Conservation (phyloP, 1,140 invertebrate species). For the Propsilocerus akamusi region DNA sequence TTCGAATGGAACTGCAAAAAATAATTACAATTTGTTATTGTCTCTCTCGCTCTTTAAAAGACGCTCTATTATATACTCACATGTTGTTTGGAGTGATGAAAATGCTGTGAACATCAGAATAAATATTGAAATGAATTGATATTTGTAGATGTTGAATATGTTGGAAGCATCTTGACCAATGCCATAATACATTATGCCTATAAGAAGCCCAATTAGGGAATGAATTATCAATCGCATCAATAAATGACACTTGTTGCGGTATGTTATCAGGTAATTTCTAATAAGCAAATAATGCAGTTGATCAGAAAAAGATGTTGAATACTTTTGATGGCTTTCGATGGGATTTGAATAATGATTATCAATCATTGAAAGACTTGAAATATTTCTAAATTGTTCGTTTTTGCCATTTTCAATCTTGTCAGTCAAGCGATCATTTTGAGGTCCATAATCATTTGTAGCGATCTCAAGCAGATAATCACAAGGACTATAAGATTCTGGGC, state of each 20-base stretch:
- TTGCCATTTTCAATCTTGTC: slow-evolving; percentile 47
- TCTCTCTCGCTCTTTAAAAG: background rate
- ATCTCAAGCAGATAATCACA: slow-evolving; percentile 84
- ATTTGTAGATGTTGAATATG: slow-evolving; percentile 54
- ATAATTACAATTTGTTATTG: background rate
- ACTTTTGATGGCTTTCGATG: slow-evolving; percentile 15
- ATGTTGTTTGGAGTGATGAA: slow-evolving; percentile 67
- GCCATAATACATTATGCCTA: slow-evolving; percentile 59
- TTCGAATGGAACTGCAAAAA: slow-evolving; percentile 64
- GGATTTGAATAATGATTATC: no score
- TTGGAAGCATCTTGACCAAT: slow-evolving; percentile 62
- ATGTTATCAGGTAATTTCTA: slow-evolving; percentile 36
- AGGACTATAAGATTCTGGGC: slow-evolving; percentile 89
- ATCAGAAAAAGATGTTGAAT: slow-evolving; percentile 38
- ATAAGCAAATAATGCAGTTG: slow-evolving; percentile 42
- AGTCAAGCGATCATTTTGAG: slow-evolving; percentile 34
- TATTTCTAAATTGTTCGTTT: slow-evolving; percentile 10
- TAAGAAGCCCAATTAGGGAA: slow-evolving; percentile 50
- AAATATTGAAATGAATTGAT: slow-evolving; percentile 64
- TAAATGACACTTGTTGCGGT: slow-evolving; percentile 35
- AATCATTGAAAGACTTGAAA: background rate
- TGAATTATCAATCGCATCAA: slow-evolving; percentile 57
- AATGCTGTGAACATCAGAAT: slow-evolving; percentile 78
- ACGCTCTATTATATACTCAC: slow-evolving; percentile 37
- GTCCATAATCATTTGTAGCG: slow-evolving; percentile 59